phyloP scores from a whole-genome alignment of 2,797 vertebrate species.

The Cheracebus regulus region DNA sequence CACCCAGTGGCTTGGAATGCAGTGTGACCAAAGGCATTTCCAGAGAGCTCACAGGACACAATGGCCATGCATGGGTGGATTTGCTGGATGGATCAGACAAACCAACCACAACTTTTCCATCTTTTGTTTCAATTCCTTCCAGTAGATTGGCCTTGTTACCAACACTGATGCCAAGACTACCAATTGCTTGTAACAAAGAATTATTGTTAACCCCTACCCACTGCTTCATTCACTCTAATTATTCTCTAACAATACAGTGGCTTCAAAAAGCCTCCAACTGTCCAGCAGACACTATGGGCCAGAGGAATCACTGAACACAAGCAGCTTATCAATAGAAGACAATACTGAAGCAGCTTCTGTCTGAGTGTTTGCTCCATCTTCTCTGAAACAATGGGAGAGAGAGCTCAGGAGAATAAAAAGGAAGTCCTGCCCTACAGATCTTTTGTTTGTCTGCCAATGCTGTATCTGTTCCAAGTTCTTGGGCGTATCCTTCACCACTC shows the following conservation, averaged over 20 bases:
- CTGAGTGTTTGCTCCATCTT: conserved; percentile 63
- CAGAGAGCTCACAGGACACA: conserved; percentile 39
- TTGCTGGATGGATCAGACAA: conserved; percentile 67
- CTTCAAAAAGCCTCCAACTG: conserved; percentile 77
- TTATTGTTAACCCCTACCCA: conserved; percentile 77
- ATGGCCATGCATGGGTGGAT: conserved; percentile 62
- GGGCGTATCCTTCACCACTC: conserved; percentile 63
- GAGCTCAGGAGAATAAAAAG: conserved; percentile 63
- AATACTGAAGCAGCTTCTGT: conserved; percentile 64
- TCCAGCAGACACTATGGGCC: conserved; percentile 62
- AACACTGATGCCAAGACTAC: conserved; percentile 74
- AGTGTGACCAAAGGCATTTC: conserved; percentile 74
- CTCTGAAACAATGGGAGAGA: conserved; percentile 58
- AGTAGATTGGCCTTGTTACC: conserved; percentile 73
- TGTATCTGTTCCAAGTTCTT: conserved; percentile 69
- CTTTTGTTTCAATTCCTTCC: conserved; percentile 77
- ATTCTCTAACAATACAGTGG: conserved; percentile 74
- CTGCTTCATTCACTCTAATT: conserved; percentile 77
- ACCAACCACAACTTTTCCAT: conserved; percentile 73
- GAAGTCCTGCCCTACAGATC: conserved; percentile 64
- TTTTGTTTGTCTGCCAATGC: conserved; percentile 61
- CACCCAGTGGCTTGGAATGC: conserved; percentile 59
- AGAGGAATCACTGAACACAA: conserved; percentile 67
- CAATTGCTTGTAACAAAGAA: conserved; percentile 75
- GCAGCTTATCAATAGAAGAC: conserved; percentile 58